phyloP scores from a whole-genome alignment of 2,888 invertebrate genomes.

The Chrysomela aeneicollis region DNA sequence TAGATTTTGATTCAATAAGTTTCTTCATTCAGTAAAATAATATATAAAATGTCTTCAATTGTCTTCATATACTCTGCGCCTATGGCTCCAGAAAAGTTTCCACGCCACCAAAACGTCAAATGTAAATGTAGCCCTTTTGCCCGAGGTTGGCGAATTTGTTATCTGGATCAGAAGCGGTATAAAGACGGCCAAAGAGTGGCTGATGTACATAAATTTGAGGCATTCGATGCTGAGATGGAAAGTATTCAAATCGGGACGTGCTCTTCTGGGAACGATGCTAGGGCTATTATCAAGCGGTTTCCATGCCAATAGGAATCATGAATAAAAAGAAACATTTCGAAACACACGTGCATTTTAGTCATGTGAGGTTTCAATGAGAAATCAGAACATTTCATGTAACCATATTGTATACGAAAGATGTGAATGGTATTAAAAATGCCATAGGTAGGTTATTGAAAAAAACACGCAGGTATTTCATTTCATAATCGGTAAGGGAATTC shows the following conservation, averaged over 20 bases:
- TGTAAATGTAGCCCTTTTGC: not conserved
- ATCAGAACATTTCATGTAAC: no score
- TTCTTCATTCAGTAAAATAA: no score
- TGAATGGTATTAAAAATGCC: no score
- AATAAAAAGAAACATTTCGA: not conserved
- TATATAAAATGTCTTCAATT: no score
- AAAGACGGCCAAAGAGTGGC: not conserved
- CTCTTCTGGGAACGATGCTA: not conserved
- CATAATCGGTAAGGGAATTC: no score
- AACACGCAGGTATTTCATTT: no score
- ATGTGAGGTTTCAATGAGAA: no score
- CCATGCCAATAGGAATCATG: not conserved
- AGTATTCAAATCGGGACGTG: constrained; percentile 3
- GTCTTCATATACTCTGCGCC: not conserved
- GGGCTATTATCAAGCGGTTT: not conserved
- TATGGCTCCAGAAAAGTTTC: not conserved
- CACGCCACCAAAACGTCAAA: not conserved
- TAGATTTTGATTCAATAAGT: no score
- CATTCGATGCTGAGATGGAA: not conserved
- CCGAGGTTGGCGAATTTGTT: constrained; percentile 4
- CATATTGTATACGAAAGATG: no score
- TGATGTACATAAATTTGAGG: not conserved
- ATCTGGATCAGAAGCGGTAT: constrained; percentile 3
- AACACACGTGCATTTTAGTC: not conserved
- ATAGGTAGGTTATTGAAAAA: no score